Evolutionary conservation across 2,888 invertebrate species (phyloP), one percentile per base, ranked within the genome.

Genomic region (Polymixis flavicincta): DNA sequence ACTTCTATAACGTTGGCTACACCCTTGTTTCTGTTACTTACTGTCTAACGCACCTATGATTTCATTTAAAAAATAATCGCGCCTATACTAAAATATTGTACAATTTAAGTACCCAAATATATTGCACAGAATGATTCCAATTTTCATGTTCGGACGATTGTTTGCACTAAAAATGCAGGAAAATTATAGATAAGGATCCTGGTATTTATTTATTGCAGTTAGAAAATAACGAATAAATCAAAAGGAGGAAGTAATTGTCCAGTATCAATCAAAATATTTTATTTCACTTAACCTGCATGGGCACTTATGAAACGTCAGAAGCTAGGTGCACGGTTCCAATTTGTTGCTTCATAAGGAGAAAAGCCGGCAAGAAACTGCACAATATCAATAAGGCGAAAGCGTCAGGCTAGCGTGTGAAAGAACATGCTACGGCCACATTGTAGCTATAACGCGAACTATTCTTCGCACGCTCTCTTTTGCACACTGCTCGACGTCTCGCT

Each of bases 31-130:
- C 50, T 45, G 55, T 76, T 71, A 73, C 74, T 83, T 86, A 84
- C 86, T 86, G 84, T 86, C 86, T 82, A 78, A 76, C 70, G 75
- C 75, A 82, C 78, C 60, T 78, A 42, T 72, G 55, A 42, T 71
- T 67, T 61, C 55, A 66, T 67, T 69, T 76, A 54, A 65, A 22
- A 63, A 42, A 17, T 48, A 78, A 61, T 52, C 48, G 45, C 55
- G 17, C 48, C 52, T 74, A 81, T 19, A 60, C 63, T 71, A 79
- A 63, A 68, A 65, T 57, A 60, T 78, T 66, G 50, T 37, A 77
- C 19, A 55, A 66, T 68, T 78, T 78, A 85, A 82, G 76, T 77
- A 77, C 73, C 71, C 48, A 76, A 64, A 72, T 64, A 68, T 78
- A 78, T 74, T 73, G 59, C 82, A 82, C 61, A 78, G 45, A 74